Conservation (phyloP, 2,888 invertebrate genomes). For the Incurvaria masculella region DNA sequence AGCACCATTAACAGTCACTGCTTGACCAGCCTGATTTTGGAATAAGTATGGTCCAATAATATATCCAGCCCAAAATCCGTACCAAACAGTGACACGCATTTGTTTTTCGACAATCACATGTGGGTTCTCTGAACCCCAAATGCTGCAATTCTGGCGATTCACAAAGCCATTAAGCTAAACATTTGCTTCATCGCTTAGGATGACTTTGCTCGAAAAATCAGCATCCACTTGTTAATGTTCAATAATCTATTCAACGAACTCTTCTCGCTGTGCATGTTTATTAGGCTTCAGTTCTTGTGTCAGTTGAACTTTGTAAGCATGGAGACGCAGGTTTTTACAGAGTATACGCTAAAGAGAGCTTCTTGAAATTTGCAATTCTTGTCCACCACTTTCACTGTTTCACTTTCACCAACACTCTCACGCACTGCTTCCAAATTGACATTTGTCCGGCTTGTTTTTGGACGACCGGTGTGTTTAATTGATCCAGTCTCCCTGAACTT, state of each 20-base stretch:
- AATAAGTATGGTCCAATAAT: background rate
- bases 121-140: constrained; percentile 16
- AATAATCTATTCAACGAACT: constrained; percentile 1
- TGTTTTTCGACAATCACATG: too few relatives aligned
- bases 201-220: constrained; percentile 14
- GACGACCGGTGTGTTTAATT: too few relatives aligned
- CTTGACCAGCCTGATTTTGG: background rate
- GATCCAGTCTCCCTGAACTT: too few relatives aligned
- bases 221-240: background rate
- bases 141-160: constrained; percentile 20
- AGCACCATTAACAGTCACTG: background rate
- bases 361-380: constrained; percentile 1
- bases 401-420: background rate
- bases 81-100: background rate
- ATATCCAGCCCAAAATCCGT: background rate
- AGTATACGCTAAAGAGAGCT: constrained; percentile 1
- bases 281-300: background rate
- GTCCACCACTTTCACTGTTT: background rate
- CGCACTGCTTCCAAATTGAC: background rate
- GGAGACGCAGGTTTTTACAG: background rate
- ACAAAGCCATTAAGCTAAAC: constrained; percentile 17
- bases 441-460: too few relatives aligned
- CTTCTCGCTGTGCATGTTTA: background rate
- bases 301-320: background rate
- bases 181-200: constrained; percentile 17